phyloP scores from a whole-genome alignment of 2,797 vertebrate genomes.

The Ciconia nigra region DNA sequence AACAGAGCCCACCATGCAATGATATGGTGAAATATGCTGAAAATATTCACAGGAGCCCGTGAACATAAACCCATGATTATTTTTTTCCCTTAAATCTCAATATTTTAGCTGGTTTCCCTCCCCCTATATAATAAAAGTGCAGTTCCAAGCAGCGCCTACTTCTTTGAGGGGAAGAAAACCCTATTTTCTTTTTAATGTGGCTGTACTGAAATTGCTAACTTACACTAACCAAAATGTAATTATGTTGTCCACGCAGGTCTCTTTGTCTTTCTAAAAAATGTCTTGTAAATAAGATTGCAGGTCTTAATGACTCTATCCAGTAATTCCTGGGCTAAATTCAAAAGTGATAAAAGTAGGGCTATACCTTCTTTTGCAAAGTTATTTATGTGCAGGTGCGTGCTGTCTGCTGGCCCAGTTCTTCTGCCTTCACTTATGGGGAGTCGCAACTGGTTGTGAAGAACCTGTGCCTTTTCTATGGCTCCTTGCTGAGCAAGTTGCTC shows the following conservation, averaged over 20 bases:
- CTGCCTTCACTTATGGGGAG: background rate
- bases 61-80: constrained; percentile 60
- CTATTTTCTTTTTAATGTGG: constrained; percentile 29
- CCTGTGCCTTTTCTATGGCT: background rate
- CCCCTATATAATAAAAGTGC: background rate
- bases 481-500: background rate
- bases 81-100: constrained; percentile 51
- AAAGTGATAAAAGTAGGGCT: background rate
- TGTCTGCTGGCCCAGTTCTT: background rate
- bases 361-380: background rate
- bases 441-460: background rate
- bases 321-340: background rate
- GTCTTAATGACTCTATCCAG: background rate
- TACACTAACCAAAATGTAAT: constrained; percentile 1
- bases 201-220: background rate
- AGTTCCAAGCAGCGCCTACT: background rate
- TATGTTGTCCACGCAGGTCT: background rate
- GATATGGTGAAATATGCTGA: constrained; percentile 72
- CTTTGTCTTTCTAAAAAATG: constrained; percentile 32
- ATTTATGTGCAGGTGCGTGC: accelerated
- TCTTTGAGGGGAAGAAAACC: background rate
- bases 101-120: background rate
- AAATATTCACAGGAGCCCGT: constrained; percentile 45
- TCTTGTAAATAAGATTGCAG: background rate
- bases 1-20: constrained; percentile 47